phyloP scores from a whole-genome alignment of 1,140 invertebrate genomes.

The Drosophila burlai region DNA sequence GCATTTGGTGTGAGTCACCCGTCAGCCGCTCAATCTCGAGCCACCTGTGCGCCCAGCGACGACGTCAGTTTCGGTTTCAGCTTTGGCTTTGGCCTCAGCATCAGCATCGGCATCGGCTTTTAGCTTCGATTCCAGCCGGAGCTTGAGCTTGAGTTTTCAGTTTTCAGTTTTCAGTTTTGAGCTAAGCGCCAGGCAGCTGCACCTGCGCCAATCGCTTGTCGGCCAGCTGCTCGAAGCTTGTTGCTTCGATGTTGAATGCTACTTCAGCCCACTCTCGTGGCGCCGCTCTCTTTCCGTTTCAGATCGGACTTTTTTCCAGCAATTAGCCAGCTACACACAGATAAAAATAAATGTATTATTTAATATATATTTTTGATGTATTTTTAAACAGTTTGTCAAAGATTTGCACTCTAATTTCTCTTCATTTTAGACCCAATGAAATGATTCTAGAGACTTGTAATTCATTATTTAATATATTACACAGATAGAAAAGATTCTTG shows the following conservation, averaged over 20 bases:
- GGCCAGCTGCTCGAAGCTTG: conserved; percentile 54
- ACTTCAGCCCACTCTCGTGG: conserved; percentile 47
- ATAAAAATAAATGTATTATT: not conserved
- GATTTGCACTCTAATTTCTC: not conserved
- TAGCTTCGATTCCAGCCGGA: conserved; percentile 32
- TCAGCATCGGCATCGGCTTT: conserved; percentile 22
- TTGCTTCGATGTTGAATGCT: conserved; percentile 33
- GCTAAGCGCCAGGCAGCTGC: conserved; percentile 63
- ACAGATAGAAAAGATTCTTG: too few relatives aligned
- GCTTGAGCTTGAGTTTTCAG: conserved; percentile 30
- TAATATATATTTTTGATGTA: not conserved
- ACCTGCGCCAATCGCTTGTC: conserved; percentile 73
- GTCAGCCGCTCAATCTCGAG: conserved; percentile 55
- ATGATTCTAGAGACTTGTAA: too few relatives aligned
- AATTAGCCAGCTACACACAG: conserved; percentile 50
- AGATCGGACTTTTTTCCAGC: conserved; percentile 61
- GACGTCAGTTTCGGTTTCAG: conserved; percentile 48
- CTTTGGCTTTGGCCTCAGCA: conserved; percentile 34
- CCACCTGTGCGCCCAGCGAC: conserved; percentile 68
- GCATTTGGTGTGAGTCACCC: conserved; percentile 46
- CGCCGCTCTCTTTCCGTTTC: conserved; percentile 63
- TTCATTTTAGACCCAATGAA: too few relatives aligned
- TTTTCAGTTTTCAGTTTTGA: conserved; percentile 38
- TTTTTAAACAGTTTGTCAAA: not conserved
- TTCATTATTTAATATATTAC: too few relatives aligned